These are phyloP conservation scores for Chrysomela aeneicollis DNA, from an alignment of 2,888 invertebrate species.

Conservation along the genomic window DNA sequence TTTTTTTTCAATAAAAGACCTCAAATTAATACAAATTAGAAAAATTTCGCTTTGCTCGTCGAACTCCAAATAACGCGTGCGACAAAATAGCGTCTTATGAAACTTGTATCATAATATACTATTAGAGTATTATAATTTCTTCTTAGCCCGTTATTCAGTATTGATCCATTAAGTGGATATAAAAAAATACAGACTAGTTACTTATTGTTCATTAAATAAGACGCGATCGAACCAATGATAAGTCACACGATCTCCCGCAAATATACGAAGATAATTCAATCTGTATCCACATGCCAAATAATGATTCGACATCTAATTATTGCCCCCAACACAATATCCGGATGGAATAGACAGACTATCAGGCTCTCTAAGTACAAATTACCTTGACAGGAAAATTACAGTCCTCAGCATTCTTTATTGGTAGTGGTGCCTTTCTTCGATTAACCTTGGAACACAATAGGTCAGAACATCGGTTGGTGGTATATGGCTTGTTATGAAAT, in stretches of 20 bases:
- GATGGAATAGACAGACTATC: neutral
- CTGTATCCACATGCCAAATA: neutral
- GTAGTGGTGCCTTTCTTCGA: slow-evolving; percentile 12
- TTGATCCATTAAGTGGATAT: no score
- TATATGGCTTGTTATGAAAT: slow-evolving; percentile 12
- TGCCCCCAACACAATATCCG: neutral
- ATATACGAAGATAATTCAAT: neutral
- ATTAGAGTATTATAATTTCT: no score
- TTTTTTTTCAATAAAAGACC: no score
- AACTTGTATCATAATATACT: no score
- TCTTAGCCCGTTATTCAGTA: no score
- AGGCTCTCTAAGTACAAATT: neutral
- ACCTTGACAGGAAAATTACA: neutral
- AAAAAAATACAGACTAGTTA: no score
- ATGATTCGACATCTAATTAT: neutral
- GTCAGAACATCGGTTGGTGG: slow-evolving; percentile 20
- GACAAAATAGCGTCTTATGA: no score
- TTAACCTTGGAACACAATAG: slow-evolving; percentile 17
- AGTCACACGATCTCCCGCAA: neutral
- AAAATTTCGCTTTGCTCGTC: no score
- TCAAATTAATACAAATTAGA: no score
- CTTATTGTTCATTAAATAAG: no score
- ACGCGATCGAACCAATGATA: no score
- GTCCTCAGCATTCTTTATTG: neutral
- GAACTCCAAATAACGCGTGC: no score